A percentile compares a stretch with the other conserved stretches of the same genome.
Conservation (phyloP, 2,797 vertebrate genomes). For the Cebuella pygmaea region DNA sequence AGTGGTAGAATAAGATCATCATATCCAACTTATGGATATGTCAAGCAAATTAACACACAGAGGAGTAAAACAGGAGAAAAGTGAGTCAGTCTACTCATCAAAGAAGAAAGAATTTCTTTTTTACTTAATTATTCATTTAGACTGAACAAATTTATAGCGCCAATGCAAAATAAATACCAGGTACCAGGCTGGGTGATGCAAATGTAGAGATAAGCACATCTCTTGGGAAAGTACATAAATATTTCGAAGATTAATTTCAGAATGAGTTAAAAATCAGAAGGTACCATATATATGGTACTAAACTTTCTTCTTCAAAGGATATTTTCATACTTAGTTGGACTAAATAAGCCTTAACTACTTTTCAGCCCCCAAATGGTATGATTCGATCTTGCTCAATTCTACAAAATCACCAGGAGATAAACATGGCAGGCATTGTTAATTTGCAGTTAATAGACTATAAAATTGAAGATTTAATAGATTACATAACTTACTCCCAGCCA, state of each 20-base stretch:
- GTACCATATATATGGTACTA: not conserved
- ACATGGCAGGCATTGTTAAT: not conserved
- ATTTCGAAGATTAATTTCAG: not conserved
- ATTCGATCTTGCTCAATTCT: constrained; percentile 22
- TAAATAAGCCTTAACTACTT: constrained; percentile 21
- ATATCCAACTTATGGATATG: not conserved
- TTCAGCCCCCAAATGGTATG: not conserved
- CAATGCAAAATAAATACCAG: not conserved
- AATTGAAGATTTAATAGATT: constrained; percentile 9
- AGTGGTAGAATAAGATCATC: not conserved
- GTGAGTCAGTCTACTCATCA: not conserved
- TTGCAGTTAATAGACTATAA: constrained; percentile 37
- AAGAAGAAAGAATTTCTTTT: not conserved
- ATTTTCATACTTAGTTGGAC: not conserved
- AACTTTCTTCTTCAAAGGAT: not conserved
- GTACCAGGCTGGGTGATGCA: not conserved
- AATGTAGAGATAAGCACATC: not conserved
- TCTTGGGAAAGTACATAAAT: not conserved
- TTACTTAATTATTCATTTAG: not conserved
- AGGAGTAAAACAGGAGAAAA: not conserved
- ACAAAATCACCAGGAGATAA: constrained; percentile 21
- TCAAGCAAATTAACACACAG: not conserved
- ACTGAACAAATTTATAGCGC: not conserved
- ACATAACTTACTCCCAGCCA: not conserved
- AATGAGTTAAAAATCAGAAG: not conserved